Evolutionary conservation across 2,888 invertebrate species (phyloP), one percentile per base, ranked within the genome.

Genomic region (Synanthedon formicaeformis): DNA sequence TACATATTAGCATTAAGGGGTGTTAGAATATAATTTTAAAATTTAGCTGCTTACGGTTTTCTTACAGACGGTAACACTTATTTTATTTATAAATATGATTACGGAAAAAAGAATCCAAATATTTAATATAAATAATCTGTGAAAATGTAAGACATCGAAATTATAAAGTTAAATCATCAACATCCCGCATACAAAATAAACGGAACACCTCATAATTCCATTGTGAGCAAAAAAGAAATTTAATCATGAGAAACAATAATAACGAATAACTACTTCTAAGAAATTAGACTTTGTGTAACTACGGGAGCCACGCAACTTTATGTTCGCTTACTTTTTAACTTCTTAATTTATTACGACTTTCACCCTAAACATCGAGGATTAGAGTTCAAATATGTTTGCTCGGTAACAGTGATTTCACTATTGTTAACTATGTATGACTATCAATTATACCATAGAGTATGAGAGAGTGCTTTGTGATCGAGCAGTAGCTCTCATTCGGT

Each of bases 161-260:
- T 34, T 10, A 34, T 34, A 34, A 34, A 34, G 34, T 34, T 34
- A 34, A 34, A 34, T 10, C 34, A 34, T 34, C 34, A 34, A 34
- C 34, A 34, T 8, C 8, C 34, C 34, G 34, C 34, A 34, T 34
- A 41, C n/a, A 45, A 41, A 45, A 50, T 45, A 41, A 41, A 50
- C 71, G 70, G 66, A 71, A 75, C 71, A 75, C 70, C 69, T 68
- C 75, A 69, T 78, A 73, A 77, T 75, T 76, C 72, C 67, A 83
- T 78, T 81, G 81, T 81, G 63, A 71, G 77, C 79, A 79, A 83
- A 83, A 85, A 86, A 86, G 83, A 84, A 86, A 86, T 81, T 86
- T 85, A 87, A 86, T 86, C 83, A 87, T 85, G 85, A 83, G 87
- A 87, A 87, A 87, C 84, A 86, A 84, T 85, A 85, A 84, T 86